These are phyloP conservation scores for Colaptes auratus DNA, from an alignment of 2,113 vertebrate species.

Conservation along the genomic window DNA sequence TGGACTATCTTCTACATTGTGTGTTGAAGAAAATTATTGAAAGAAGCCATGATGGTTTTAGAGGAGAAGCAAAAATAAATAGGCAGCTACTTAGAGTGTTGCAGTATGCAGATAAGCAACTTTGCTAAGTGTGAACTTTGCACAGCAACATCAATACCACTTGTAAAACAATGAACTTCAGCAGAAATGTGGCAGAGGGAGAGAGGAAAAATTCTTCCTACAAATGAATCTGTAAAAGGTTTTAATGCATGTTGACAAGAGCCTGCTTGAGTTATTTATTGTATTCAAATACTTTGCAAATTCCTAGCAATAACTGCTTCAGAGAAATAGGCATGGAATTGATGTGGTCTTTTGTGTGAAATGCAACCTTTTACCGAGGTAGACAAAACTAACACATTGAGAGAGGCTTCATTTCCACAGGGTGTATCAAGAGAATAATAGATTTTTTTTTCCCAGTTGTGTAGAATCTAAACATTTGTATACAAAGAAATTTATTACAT, in stretches of 20 bases:
- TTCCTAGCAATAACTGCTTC: not conserved
- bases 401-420: not conserved
- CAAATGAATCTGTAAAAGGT: conserved; percentile 16
- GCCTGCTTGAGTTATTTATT: conserved; percentile 11
- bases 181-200: not conserved
- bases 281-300: conserved; percentile 7
- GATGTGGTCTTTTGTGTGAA: not conserved
- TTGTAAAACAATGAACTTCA: conserved; percentile 49
- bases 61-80: conserved; percentile 66
- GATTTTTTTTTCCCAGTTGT: not conserved
- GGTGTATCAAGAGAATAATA: not conserved
- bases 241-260: conserved; percentile 36
- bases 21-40: not conserved
- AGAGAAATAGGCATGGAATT: not conserved
- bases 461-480: not conserved
- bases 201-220: not conserved
- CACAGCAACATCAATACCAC: conserved; percentile 37
- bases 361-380: not conserved
- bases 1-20: not conserved
- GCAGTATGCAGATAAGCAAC: conserved; percentile 58
- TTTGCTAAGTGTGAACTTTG: conserved; percentile 36
- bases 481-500: not conserved
- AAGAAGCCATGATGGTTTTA: conserved; percentile 15
- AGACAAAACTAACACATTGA: not conserved
- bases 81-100: conserved; percentile 49